Evolutionary conservation across 1,140 invertebrate species (phyloP), one percentile per base, ranked within the genome.

Genomic region (Eupristina koningsbergeri): DNA sequence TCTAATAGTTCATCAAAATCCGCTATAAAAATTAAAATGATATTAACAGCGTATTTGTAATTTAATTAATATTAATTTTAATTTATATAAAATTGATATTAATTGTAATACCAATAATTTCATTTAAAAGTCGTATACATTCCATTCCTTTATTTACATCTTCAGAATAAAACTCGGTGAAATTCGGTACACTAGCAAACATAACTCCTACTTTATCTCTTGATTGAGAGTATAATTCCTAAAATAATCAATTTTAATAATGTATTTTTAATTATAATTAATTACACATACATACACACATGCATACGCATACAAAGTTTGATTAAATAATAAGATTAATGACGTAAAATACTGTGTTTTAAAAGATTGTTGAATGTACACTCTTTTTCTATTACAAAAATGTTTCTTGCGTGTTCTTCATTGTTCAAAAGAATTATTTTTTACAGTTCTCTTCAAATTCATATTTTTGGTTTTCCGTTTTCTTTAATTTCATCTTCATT

Each of bases 181-280:
- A 99, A 93, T 99, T 99, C 5, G 98, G 98, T 85, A 99, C 99
- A 63, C 97, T 98, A 15, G 98, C 98, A 91, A 99, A 99, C 95
- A 99, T 96, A 0, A 99, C 98, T 3, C 97, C 98, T 45, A 99
- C 98, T 90, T 97, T 96, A 85, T 97, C 95, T 77, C 98, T 96
- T 85, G 96, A 96, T 89, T 99, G 97, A 22, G 98, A 98, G 91
- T 99, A 99, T 36, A 99, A 92, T 92, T 99, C 98, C 97, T 98
- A 88, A 31, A 92, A 92, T 88, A 79, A 29, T n/a, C 50, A 9
- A 53, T 19, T 15, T 15, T 7, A 17, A 17, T 9, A 53, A 53
- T 84, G 61, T 31, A 29, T 3, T 69, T n/a, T n/a, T n/a, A n/a
- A n/a, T n/a, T n/a, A n/a, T n/a, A n/a, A n/a, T n/a, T n/a, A n/a